phyloP scores from a whole-genome alignment of 2,888 invertebrate genomes.

The Drepana falcataria region DNA sequence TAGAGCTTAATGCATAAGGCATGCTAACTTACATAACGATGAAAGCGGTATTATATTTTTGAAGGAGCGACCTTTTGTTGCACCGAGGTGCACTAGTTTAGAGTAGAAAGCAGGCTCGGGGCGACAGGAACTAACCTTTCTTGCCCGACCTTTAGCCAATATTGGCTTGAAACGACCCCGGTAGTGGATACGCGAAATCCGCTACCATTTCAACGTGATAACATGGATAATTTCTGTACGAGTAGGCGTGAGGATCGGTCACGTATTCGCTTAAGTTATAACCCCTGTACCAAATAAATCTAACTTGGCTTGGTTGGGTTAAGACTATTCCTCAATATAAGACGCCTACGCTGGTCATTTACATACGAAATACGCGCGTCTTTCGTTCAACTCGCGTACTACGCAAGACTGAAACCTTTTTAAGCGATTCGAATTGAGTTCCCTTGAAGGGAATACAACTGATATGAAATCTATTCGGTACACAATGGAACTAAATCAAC shows the following conservation, averaged over 20 bases:
- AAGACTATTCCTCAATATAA: conserved; percentile 34
- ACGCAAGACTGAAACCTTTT: background rate
- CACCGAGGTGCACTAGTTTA: conserved; percentile 63
- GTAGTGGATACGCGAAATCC: conserved; percentile 51
- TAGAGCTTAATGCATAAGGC: conserved; percentile 2
- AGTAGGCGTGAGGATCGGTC: conserved; percentile 72
- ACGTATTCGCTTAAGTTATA: conserved; percentile 71
- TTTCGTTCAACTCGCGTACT: background rate
- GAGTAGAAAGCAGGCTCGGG: conserved; percentile 62
- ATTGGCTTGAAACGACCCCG: conserved; percentile 54
- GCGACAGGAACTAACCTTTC: conserved; percentile 70
- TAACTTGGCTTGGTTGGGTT: conserved; percentile 32
- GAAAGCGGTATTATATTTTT: conserved; percentile 29
- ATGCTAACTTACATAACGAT: conserved; percentile 16
- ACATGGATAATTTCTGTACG: conserved; percentile 45
- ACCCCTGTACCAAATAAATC: conserved; percentile 65
- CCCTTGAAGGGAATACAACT: conserved; percentile 23
- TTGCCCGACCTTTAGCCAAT: conserved; percentile 59
- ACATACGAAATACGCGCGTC: conserved; percentile 28
- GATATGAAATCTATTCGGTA: conserved; percentile 30
- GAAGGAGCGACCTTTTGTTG: conserved; percentile 33
- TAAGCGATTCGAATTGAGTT: conserved; percentile 21
- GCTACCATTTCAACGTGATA: conserved; percentile 64
- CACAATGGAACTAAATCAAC: conserved; percentile 33
- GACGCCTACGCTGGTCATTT: conserved; percentile 44